Evolutionary conservation across 2,113 vertebrate species (phyloP).

Genomic region (Chamaetylas fuelleborni): DNA sequence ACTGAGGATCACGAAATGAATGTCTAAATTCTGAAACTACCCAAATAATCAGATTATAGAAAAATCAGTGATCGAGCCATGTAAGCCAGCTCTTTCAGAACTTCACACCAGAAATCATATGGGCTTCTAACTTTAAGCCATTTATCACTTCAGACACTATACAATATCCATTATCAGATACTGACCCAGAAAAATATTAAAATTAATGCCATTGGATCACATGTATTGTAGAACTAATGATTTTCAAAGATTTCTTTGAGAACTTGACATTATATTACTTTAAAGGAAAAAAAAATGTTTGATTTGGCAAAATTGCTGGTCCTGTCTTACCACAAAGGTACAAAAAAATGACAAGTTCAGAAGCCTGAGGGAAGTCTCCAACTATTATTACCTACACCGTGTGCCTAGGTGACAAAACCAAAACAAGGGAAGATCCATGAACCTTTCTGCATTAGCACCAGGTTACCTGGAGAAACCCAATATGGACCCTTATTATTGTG

Average conservation of each 20-base stretch:
- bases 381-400: not conserved
- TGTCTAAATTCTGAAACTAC: not conserved
- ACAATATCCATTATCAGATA: not conserved
- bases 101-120: not conserved
- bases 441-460: not conserved
- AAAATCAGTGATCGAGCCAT: not conserved
- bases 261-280: not conserved
- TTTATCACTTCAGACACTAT: not conserved
- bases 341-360: not conserved
- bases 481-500: accelerated
- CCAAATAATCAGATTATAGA: not conserved
- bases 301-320: not conserved
- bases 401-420: not conserved
- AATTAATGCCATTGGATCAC: not conserved
- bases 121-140: not conserved
- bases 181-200: not conserved
- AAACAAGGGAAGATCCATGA: not conserved
- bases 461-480: not conserved
- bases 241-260: not conserved
- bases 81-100: not conserved
- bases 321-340: not conserved
- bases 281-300: not conserved
- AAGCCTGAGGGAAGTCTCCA: not conserved
- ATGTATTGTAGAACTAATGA: not conserved
- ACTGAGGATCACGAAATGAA: not conserved